phyloP scores from a whole-genome alignment of 2,888 invertebrate species.

The Caenorhabditis sp. region DNA sequence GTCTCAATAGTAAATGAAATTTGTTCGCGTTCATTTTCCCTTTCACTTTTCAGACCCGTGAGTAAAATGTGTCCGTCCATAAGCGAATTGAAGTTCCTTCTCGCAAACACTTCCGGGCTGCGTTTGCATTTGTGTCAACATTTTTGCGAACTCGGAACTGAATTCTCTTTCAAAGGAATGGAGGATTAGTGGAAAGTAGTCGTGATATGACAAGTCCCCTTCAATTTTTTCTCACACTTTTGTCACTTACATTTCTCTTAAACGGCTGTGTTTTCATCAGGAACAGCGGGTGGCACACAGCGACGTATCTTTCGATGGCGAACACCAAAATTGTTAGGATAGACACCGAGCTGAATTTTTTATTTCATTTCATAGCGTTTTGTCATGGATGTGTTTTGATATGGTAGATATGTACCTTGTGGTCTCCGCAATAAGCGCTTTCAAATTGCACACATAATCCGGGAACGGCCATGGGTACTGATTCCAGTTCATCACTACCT shows the following conservation, averaged over 20 bases:
- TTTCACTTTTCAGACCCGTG: background rate
- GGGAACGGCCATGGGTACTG: constrained; percentile 78
- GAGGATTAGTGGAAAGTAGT: background rate
- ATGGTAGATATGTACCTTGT: too few species aligned
- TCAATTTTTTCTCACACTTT: too few species aligned
- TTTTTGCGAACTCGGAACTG: constrained; percentile 6
- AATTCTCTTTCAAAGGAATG: background rate
- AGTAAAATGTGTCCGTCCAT: background rate
- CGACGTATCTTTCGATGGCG: constrained; percentile 76
- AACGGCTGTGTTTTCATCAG: constrained; percentile 66
- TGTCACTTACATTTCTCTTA: constrained; percentile 61
- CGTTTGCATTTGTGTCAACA: constrained; percentile 4
- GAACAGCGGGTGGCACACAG: constrained; percentile 72
- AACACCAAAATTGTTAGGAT: constrained; percentile 74
- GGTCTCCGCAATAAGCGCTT: constrained; percentile 73
- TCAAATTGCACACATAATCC: constrained; percentile 75
- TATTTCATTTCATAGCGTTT: too few species aligned
- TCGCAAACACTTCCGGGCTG: constrained; percentile 5
- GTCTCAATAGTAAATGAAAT: too few species aligned
- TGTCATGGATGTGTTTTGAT: too few species aligned
- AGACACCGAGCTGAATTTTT: constrained; percentile 74
- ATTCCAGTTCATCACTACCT: constrained; percentile 73
- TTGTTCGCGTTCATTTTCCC: background rate
- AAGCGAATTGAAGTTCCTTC: background rate
- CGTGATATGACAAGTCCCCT: background rate